These are phyloP conservation scores for Chroicocephalus ridibundus DNA, from an alignment of 2,113 vertebrate species.

Conservation along the genomic window DNA sequence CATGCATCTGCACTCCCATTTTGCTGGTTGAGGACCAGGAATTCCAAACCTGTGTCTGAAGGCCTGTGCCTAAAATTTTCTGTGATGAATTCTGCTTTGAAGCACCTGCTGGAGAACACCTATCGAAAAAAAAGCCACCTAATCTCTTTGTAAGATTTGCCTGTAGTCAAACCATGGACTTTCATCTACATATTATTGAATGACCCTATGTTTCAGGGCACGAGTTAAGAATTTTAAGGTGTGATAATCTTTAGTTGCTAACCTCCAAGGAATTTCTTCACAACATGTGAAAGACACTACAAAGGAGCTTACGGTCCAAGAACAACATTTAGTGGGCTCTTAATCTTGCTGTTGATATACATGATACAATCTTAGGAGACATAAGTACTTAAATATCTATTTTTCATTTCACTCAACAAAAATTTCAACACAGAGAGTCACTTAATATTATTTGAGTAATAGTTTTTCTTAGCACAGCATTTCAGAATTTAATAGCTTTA, in stretches of 20 bases:
- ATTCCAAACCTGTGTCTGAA: neutral
- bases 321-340: conserved; percentile 56
- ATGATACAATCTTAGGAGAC: conserved; percentile 18
- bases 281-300: neutral
- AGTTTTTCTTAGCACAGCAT: neutral
- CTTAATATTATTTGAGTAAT: conserved; percentile 12
- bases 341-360: conserved; percentile 51
- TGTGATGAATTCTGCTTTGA: neutral
- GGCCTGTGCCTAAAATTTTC: neutral
- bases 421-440: neutral
- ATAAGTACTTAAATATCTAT: conserved; percentile 36
- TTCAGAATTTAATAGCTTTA: neutral
- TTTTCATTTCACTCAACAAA: conserved; percentile 38
- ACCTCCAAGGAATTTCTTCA: conserved; percentile 48
- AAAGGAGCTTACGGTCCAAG: conserved; percentile 49
- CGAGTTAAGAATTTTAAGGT: conserved; percentile 37
- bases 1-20: neutral
- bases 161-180: neutral
- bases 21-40: neutral
- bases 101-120: neutral
- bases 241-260: conserved; percentile 28
- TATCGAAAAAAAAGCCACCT: neutral
- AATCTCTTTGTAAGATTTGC: neutral
- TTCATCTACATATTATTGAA: conserved; percentile 30
- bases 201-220: conserved; percentile 35